These are phyloP conservation scores for Polypterus senegalus DNA, from an alignment of 2,113 vertebrate species.

Conservation along the genomic window DNA sequence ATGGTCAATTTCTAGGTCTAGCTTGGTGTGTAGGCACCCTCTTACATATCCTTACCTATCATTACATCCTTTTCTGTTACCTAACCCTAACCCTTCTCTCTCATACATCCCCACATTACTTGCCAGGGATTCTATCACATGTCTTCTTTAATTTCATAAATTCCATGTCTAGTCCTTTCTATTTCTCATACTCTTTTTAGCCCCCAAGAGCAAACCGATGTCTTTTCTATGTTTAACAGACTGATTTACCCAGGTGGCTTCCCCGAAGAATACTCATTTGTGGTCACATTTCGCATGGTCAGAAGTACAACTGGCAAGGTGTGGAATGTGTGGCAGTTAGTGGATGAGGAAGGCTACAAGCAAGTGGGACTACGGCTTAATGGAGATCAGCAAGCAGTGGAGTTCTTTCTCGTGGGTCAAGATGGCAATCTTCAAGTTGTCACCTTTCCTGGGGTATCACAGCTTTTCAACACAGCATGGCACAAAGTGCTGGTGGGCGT, in stretches of 20 bases:
- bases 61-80: too few species aligned
- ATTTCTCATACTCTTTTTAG: too few species aligned
- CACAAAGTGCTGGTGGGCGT: slow-evolving; percentile 67
- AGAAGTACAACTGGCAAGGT: slow-evolving; percentile 58
- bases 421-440: slow-evolving; percentile 56
- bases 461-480: slow-evolving; percentile 66
- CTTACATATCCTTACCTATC: too few species aligned
- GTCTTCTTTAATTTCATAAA: too few species aligned
- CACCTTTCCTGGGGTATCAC: slow-evolving; percentile 50
- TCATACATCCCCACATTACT: too few species aligned
- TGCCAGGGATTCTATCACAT: too few species aligned
- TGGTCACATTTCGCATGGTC: slow-evolving; percentile 64
- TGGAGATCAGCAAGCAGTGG: slow-evolving; percentile 55
- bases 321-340: slow-evolving; percentile 64
- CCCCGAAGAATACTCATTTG: slow-evolving; percentile 61
- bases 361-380: slow-evolving; percentile 58
- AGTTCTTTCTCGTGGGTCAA: slow-evolving; percentile 56
- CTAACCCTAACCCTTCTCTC: too few species aligned
- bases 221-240: slow-evolving; percentile 22
- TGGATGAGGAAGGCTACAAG: slow-evolving; percentile 52
- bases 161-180: too few species aligned
- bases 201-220: too few species aligned
- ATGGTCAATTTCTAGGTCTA: too few species aligned
- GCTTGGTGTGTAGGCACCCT: too few species aligned
- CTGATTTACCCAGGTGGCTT: slow-evolving; percentile 59